Evolutionary conservation across 2,888 invertebrate species (phyloP), one percentile per base, ranked within the genome.

Genomic region (Drosophila yooni): DNA sequence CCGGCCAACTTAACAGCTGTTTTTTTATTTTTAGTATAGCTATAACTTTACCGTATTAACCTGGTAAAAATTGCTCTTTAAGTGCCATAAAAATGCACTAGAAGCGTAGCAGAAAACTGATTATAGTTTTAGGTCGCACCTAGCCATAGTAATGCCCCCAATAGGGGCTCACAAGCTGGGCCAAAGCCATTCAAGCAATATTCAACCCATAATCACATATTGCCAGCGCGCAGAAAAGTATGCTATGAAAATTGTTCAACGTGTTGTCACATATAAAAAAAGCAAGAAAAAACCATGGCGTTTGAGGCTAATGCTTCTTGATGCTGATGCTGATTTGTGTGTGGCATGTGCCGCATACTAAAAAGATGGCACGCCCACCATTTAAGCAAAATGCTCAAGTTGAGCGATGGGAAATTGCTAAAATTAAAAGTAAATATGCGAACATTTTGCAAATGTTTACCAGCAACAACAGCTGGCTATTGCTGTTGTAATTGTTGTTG

Each of bases 391-490:
- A 40, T 31, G n/a, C 31, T 51, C 31, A n/a, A 70, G 38, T 31
- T 64, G 64, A 58, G 60, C 38, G 31, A 10, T 15, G 40, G 62
- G 15, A 74, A 76, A 85, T 80, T 68, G 81, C 56, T 52, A 53
- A 88, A 83, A 88, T 88, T 80, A 86, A 88, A 84, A 71, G 69
- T 58, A 69, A 76, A 88, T 79, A 70, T 63, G 51, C 64, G 5
- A 15, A 31, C 31, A 60, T 72, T 81, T 60, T 8, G 38, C 38
- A 76, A 85, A 84, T 71, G 73, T 68, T 81, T 66, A 34, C 58
- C 43, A 34, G 46, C 11, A 74, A 57, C 48, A 29, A 51, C 38
- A 38, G 66, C 33, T 69, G 74, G 15, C 46, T 57, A 53, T 40
- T 54, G 43, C 25, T 64, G 36, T 33, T 56, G 33, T 33, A 10